These are phyloP conservation scores for Triplophysa rosa DNA, from an alignment of 2,113 vertebrate genomes.

Conservation along the genomic window DNA sequence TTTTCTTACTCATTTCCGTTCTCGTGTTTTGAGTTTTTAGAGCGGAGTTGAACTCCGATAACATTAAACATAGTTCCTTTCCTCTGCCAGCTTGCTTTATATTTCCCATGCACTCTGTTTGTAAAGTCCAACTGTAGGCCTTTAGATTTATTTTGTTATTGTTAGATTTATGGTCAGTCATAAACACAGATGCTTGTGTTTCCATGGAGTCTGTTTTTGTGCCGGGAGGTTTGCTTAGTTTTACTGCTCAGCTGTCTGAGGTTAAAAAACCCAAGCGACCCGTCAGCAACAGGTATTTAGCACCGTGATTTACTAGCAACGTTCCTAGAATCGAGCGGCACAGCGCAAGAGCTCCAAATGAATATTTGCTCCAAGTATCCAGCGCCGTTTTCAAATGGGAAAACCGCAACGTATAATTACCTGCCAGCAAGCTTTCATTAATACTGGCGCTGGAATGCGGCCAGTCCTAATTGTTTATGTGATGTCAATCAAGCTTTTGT, in stretches of 20 bases:
- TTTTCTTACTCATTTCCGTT: conserved; percentile 26
- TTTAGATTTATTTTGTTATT: neutral
- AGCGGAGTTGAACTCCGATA: neutral
- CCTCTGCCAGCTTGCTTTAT: neutral
- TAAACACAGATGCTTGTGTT: conserved; percentile 4
- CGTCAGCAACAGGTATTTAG: conserved; percentile 50
- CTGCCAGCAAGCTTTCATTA: conserved; percentile 64
- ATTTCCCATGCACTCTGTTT: neutral
- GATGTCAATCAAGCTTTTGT: conserved; percentile 64
- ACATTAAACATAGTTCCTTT: neutral
- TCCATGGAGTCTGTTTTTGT: conserved; percentile 34
- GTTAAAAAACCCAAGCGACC: conserved; percentile 7
- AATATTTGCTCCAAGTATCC: conserved; percentile 54
- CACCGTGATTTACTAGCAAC: conserved; percentile 38
- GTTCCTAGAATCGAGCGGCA: conserved; percentile 27
- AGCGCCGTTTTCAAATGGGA: conserved; percentile 55
- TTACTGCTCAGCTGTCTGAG: neutral
- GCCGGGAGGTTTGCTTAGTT: neutral
- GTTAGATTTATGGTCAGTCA: neutral
- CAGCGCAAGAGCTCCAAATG: conserved; percentile 39
- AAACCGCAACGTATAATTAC: conserved; percentile 67
- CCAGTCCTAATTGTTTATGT: conserved; percentile 70
- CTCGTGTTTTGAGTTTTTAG: neutral
- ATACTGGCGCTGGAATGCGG: conserved; percentile 58
- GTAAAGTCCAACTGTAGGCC: neutral